Conservation (phyloP, 2,113 vertebrate genomes). For the Chaetorhynchus papuensis region DNA sequence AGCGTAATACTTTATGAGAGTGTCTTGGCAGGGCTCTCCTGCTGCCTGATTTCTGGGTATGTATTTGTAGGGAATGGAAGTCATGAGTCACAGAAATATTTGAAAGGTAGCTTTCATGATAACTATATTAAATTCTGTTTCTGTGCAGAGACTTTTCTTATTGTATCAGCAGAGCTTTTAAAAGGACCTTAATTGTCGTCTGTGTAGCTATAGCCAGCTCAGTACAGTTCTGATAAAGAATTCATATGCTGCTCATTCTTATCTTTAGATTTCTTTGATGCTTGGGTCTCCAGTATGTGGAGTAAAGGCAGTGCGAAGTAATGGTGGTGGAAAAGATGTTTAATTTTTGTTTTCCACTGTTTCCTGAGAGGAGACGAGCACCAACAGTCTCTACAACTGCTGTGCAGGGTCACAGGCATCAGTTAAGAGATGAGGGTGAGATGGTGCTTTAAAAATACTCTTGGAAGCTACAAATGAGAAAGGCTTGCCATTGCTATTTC, state of each 20-base stretch:
- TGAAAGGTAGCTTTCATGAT: not conserved
- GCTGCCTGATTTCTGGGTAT: not conserved
- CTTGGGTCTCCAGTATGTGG: not conserved
- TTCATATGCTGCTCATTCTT: not conserved
- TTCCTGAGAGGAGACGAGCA: not conserved
- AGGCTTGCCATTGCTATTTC: not conserved
- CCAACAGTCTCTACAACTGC: not conserved
- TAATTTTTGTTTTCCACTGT: not conserved
- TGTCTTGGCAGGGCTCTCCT: not conserved
- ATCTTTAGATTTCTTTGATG: not conserved
- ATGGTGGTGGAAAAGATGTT: not conserved
- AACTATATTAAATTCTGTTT: not conserved
- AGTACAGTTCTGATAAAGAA: not conserved
- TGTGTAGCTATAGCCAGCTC: not conserved
- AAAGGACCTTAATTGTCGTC: not conserved
- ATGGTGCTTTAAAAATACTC: not conserved
- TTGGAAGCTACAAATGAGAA: not conserved
- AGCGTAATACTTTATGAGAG: accelerated
- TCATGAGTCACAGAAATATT: not conserved
- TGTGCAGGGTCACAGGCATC: not conserved
- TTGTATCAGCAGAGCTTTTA: not conserved
- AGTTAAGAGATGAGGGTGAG: not conserved
- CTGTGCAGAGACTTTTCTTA: not conserved
- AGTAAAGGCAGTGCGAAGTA: not conserved
- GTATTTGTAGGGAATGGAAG: not conserved